Base-by-base conservation (phyloP, 1,140 invertebrate genomes). In the Gryllus bimaculatus region DNA sequence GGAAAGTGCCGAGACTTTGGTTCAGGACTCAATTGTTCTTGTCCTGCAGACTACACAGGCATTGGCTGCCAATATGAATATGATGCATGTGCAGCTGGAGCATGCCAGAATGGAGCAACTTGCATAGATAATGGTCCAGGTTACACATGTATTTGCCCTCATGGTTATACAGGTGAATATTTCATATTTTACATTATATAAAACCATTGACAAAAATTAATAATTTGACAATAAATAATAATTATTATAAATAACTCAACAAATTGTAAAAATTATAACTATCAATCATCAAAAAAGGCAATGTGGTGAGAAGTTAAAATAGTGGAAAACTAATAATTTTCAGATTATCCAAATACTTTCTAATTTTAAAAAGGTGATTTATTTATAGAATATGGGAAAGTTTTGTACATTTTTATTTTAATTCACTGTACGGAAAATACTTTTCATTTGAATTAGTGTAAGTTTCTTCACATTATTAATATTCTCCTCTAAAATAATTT, bases 1-100 rank as follows among this genome's bases (percentile, higher is more conserved):
- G 97, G 96, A 77, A 92, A 92, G 84, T 98, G 96, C 83, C 94
- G 95, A 87, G 97, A 98, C 85, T 98, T 95, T 83, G 96, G 96
- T 18, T 97, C 95, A 1, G 96, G 96, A 5, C 87, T 98, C 0
- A 98, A 98, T 84, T 98, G 97, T 83, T 93, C 95, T 26, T 98
- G 97, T 83, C 92, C 94, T 0, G 86, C 88, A 78, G 95, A 96
- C 83, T 97, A 92, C 83, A 91, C 92, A 3, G 96, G 95, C 79
- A 92, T 97, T 81, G 96, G 96, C 12, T 98, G 96, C 82, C 95
- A 98, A 85, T 96, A 96, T 83, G 95, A 97, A 85, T 96, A 94
- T 83, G 95, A 97, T 83, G 95, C 95, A 48, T 98, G 96, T 83
- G 93, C 93, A 84, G 93, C 91, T 75, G 91, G 92, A 78, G 90